phyloP scores from a whole-genome alignment of 2,888 invertebrate species.

The Cordilura impudica region DNA sequence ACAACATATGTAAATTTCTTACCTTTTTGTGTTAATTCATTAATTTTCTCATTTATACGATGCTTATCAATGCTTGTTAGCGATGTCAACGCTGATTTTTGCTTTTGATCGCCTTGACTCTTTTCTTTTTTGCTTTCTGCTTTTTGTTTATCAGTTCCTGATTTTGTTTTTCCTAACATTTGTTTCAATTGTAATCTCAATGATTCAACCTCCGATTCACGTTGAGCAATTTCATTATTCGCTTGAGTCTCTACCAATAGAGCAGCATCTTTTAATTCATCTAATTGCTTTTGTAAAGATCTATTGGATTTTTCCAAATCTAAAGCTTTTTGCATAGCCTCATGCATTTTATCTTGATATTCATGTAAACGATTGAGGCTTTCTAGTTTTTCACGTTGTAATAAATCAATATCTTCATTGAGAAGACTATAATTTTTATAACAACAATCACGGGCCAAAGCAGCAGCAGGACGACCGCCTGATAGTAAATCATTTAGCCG shows the following conservation, averaged over 20 bases:
- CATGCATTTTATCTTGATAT: conserved; percentile 80
- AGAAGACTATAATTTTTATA: conserved; percentile 80
- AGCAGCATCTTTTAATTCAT: conserved; percentile 86
- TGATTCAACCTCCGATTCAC: conserved; percentile 77
- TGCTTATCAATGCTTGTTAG: conserved; percentile 79
- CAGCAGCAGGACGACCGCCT: conserved; percentile 84
- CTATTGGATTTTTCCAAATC: conserved; percentile 86
- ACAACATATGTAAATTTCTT: too few relatives aligned
- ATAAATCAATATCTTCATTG: conserved; percentile 80
- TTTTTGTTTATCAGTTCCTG: conserved; percentile 11
- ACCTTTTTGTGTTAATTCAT: conserved; percentile 82
- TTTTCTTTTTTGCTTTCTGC: conserved; percentile 19
- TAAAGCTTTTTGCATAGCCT: conserved; percentile 88
- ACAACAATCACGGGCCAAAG: conserved; percentile 83
- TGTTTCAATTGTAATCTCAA: conserved; percentile 69
- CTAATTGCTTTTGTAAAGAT: conserved; percentile 84
- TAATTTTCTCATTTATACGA: conserved; percentile 80
- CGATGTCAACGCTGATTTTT: conserved; percentile 48
- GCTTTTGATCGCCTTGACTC: background rate
- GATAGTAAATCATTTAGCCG: conserved; percentile 84
- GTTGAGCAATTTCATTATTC: conserved; percentile 83
- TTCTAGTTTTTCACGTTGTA: conserved; percentile 81
- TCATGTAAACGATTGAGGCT: conserved; percentile 70
- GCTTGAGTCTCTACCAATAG: conserved; percentile 87
- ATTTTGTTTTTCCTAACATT: conserved; percentile 60